These are phyloP conservation scores for Phalacrocorax brasilianus DNA, from an alignment of 2,113 vertebrate species.

Conservation along the genomic window DNA sequence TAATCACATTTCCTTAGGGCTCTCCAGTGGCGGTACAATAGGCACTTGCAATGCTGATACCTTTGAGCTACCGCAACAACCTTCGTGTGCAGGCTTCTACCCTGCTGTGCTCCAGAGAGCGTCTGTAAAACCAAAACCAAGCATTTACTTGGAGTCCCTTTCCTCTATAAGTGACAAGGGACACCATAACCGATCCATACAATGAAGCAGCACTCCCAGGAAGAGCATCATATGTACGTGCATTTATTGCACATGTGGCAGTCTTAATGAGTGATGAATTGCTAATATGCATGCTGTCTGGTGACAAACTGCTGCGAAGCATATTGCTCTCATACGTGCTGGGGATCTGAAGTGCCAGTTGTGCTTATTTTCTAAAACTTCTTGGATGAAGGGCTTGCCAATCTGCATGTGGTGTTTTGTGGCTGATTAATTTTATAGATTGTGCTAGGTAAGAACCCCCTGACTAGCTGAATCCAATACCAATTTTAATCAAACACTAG, in stretches of 20 bases:
- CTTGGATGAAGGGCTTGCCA: neutral
- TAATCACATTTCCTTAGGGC: neutral
- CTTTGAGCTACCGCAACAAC: neutral
- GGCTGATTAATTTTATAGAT: conserved; percentile 31
- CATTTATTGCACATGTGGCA: neutral
- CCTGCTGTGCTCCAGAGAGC: neutral
- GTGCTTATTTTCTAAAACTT: neutral
- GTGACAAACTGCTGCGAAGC: neutral
- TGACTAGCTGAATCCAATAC: conserved; percentile 6
- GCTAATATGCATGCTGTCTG: neutral
- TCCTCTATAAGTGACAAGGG: neutral
- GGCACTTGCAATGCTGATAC: neutral
- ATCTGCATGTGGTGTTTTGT: neutral
- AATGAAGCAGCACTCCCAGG: neutral
- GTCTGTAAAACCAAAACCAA: neutral
- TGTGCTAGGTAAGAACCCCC: neutral
- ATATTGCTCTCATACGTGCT: neutral
- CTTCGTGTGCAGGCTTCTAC: neutral
- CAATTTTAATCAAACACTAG: conserved; percentile 38
- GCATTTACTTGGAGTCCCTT: neutral
- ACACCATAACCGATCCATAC: neutral
- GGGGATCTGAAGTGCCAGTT: neutral
- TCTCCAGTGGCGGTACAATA: neutral
- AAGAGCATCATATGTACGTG: neutral
- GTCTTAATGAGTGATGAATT: neutral